Percentiles rank a stretch among this genome's conserved stretches.
Evolutionary conservation across 2,113 vertebrate species (phyloP).

Genomic region (Mobula hypostoma): DNA sequence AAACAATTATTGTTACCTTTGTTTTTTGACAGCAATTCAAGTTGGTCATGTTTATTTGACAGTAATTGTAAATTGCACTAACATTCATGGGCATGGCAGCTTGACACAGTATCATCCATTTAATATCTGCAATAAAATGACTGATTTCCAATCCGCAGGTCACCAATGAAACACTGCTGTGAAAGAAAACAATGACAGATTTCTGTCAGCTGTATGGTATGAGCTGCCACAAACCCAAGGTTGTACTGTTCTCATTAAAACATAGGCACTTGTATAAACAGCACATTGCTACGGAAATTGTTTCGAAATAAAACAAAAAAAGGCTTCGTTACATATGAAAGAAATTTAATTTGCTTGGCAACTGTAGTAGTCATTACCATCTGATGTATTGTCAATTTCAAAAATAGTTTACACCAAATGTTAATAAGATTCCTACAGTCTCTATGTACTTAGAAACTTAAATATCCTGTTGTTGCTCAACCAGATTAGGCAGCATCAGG

Average conservation of each 20-base stretch:
- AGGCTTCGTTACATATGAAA: not conserved
- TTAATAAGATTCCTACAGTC: not conserved
- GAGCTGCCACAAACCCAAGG: not conserved
- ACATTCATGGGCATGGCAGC: not conserved
- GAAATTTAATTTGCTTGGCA: not conserved
- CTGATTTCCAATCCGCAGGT: not conserved
- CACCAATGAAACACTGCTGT: not conserved
- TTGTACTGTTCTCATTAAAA: not conserved
- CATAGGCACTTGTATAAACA: not conserved
- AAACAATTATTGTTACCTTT: slow-evolving; percentile 48
- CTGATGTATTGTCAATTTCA: not conserved
- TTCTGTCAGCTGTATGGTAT: not conserved
- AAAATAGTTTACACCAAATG: not conserved
- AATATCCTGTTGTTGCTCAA: too few species aligned
- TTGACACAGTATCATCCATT: not conserved
- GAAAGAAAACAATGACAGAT: not conserved
- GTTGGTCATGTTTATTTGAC: too few species aligned
- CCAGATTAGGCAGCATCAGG: too few species aligned
- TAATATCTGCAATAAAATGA: not conserved
- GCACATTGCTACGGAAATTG: not conserved
- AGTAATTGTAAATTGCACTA: not conserved
- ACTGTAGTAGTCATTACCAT: not conserved
- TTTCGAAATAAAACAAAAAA: not conserved
- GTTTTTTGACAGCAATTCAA: slow-evolving; percentile 41
- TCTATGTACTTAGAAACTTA: not conserved